phyloP scores from a whole-genome alignment of 2,797 vertebrate genomes.

The Halcyon chelicuti region DNA sequence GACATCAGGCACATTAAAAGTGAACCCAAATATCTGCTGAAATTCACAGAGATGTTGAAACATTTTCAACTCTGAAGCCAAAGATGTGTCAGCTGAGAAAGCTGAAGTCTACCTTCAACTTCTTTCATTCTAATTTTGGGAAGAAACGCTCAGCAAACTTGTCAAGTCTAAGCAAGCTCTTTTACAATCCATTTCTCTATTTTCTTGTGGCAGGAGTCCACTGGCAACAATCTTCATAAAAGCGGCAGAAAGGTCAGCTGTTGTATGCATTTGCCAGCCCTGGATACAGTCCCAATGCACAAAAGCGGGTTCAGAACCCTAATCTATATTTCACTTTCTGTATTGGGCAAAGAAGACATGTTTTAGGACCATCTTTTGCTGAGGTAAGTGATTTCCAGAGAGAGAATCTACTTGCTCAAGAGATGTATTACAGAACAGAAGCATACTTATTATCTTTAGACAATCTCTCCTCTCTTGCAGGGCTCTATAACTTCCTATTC shows the following conservation, averaged over 20 bases:
- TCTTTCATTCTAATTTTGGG: conserved; percentile 48
- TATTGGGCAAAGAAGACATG: background rate
- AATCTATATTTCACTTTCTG: conserved; percentile 18
- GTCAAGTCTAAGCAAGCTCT: conserved; percentile 66
- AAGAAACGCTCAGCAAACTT: conserved; percentile 52
- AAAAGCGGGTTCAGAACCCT: conserved; percentile 40
- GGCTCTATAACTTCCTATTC: background rate
- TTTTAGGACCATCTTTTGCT: conserved; percentile 21
- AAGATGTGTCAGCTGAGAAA: conserved; percentile 64
- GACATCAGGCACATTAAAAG: conserved; percentile 66
- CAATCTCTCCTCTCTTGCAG: background rate
- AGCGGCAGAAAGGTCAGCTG: conserved; percentile 30
- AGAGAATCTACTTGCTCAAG: background rate
- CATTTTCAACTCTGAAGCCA: conserved; percentile 59
- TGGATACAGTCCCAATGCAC: background rate
- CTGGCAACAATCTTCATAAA: conserved; percentile 25
- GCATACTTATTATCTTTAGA: background rate
- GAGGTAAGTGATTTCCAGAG: conserved; percentile 18
- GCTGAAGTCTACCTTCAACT: conserved; percentile 47
- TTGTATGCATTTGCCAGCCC: background rate
- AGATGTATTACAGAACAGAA: conserved; percentile 12
- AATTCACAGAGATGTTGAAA: conserved; percentile 70
- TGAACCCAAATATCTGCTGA: conserved; percentile 71
- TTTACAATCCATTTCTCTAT: conserved; percentile 67
- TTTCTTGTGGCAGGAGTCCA: conserved; percentile 60